Base-by-base conservation (phyloP, 1,140 invertebrate genomes). In the Arctopsyche grandis region DNA sequence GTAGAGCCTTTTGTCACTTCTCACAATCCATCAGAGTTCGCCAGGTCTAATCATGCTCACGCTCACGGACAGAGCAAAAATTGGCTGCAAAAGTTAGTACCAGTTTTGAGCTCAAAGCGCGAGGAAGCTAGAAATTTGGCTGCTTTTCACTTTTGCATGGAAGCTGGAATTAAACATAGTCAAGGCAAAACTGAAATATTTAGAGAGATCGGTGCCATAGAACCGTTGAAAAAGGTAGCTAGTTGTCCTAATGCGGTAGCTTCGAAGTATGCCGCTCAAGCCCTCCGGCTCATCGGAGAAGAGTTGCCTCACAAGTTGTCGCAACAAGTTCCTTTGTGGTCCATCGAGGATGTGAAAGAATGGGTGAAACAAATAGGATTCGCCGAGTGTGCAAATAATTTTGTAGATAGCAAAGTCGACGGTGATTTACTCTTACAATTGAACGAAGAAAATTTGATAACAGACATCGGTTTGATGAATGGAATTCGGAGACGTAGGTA, bases 351-450 rank as follows among this genome's bases (percentile, higher is more conserved):
- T 88, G 98, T 99, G 0, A 89, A 93, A 80, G 97, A 99, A 87
- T 99, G 98, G 98, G 96, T 99, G 0, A 97, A 97, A 84, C 98
- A 97, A 90, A 98, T 99, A 84, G 98, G 97, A 0, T 99, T 99
- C 87, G 89, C 91, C 7, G 93, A 95, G 82, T 97, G 93, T 84
- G 92, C 93, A 0, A 88, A 89, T 5, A 93, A 94, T 84, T 99
- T 99, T 84, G 91, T 93, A 9, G 93, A 96, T 48, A 97, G 97
- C 84, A 91, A 95, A 86, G 98, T 99, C 0, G 98, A 99, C 86
- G 98, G 98, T n/a, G 98, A 99, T 90, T 89, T 99, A 24, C 87
- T 99, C 75, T 87, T 99, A 10, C 96, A 98, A 85, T 86, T 99
- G 58, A 97, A 93, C 4, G 97, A 99, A 85, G 93, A 95, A 46